phyloP scores from a whole-genome alignment of 2,797 vertebrate genomes.

The Gymnocypris eckloni region DNA sequence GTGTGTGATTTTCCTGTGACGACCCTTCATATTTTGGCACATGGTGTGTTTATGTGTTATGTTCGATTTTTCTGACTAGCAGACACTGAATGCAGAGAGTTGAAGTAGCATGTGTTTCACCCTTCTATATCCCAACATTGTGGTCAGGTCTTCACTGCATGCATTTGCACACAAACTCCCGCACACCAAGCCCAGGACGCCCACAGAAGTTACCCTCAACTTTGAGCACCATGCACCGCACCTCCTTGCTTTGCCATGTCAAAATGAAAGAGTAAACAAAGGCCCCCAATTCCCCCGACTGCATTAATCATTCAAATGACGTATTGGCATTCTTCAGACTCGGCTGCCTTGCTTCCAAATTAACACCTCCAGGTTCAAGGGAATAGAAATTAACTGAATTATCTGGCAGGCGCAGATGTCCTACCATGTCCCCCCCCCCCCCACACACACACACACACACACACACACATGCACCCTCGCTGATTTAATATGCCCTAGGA shows the following conservation, averaged over 20 bases:
- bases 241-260: slow-evolving; percentile 82
- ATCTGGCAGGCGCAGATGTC: slow-evolving; percentile 94
- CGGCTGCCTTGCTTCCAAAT: slow-evolving; percentile 91
- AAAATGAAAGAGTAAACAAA: slow-evolving; percentile 93
- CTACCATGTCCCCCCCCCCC: slow-evolving; percentile 77
- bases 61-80: not conserved
- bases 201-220: slow-evolving; percentile 80
- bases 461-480: slow-evolving; percentile 26
- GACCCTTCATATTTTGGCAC: slow-evolving; percentile 13
- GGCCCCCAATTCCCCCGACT: slow-evolving; percentile 88
- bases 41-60: not conserved
- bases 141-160: not conserved
- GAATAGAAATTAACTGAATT: slow-evolving; percentile 96
- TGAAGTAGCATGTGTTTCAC: not conserved
- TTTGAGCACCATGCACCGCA: slow-evolving; percentile 74
- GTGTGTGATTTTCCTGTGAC: not conserved
- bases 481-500: slow-evolving; percentile 89
- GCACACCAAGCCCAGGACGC: slow-evolving; percentile 62
- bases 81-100: not conserved
- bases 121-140: slow-evolving; percentile 6
- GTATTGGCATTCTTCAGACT: slow-evolving; percentile 94
- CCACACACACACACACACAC: slow-evolving; percentile 45
- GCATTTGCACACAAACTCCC: slow-evolving; percentile 13
- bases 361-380: slow-evolving; percentile 96
- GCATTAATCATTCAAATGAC: slow-evolving; percentile 95